Conservation (phyloP, 2,797 vertebrate species). For the Myotis findleyi region DNA sequence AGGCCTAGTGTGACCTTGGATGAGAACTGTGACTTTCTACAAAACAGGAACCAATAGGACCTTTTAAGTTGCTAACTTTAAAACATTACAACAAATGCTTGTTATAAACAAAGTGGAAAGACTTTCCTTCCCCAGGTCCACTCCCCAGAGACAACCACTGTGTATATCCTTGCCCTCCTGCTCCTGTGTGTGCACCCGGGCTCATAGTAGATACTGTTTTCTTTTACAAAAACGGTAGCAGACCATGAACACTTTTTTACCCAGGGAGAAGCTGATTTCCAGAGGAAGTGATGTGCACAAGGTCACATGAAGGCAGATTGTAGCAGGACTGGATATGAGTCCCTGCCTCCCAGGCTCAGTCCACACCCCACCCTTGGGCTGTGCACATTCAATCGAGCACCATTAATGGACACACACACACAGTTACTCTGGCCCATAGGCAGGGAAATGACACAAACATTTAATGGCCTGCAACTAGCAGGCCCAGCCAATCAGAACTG, state of each 20-base stretch:
- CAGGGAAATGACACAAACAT: not conserved
- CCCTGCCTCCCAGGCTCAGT: not conserved
- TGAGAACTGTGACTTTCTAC: not conserved
- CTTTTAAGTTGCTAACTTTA: not conserved
- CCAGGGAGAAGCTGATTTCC: not conserved
- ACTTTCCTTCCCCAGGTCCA: not conserved
- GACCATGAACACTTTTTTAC: not conserved
- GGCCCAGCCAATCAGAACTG: not conserved
- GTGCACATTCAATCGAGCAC: not conserved
- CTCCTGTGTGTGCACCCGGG: not conserved
- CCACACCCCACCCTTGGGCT: fast-evolving
- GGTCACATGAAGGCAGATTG: not conserved
- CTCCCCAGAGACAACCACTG: not conserved
- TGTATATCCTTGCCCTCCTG: not conserved
- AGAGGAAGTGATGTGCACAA: not conserved
- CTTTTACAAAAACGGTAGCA: not conserved
- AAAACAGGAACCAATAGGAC: not conserved
- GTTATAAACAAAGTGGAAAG: not conserved
- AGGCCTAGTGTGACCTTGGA: not conserved
- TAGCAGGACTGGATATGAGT: not conserved
- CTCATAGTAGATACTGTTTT: not conserved
- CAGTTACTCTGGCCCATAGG: not conserved
- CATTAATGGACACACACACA: not conserved
- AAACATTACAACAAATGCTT: not conserved
- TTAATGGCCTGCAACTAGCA: not conserved